Base-by-base conservation (phyloP, 2,113 vertebrate genomes). In the Gymnorhina tibicen region DNA sequence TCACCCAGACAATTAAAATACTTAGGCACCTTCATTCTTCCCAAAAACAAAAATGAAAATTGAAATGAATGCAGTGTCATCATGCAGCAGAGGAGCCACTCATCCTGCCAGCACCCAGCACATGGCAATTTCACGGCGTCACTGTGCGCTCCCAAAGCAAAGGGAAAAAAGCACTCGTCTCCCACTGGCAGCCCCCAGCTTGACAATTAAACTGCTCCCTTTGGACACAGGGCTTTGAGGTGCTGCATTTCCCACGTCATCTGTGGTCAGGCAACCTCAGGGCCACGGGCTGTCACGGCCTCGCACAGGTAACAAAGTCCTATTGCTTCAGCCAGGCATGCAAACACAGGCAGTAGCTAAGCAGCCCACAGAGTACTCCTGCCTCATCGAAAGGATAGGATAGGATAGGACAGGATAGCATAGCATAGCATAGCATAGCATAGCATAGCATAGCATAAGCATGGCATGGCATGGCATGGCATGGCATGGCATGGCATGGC, bases 351-450 rank as follows among this genome's bases (percentile, higher is more conserved):
- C n/a, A n/a, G n/a, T n/a, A n/a, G n/a, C n/a, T n/a, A n/a, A n/a
- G n/a, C n/a, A n/a, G n/a, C n/a, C n/a, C n/a, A n/a, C n/a, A n/a
- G n/a, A n/a, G n/a, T n/a, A n/a, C n/a, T n/a, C n/a, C n/a, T n/a
- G n/a, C n/a, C n/a, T n/a, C n/a, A n/a, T n/a, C n/a, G n/a, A n/a
- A n/a, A n/a, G n/a, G n/a, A n/a, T n/a, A n/a, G n/a, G n/a, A n/a
- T n/a, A n/a, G n/a, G n/a, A n/a, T 3, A 44, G 47, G 11, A 6
- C 1, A 66, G 74, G 3, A 28, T 3, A 41, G 4, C 2, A 17
- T 2, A 39, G 5, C 1, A 9, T 3, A 50, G 56, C 8, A 6
- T 2, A 59, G 47, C 15, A 14, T 3, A n/a, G 5, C 3, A 15
- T 4, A 39, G 42, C 21, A 7, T 1, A 42, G 68, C 37, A 22